These are phyloP conservation scores for Acanthaster planci DNA, from an alignment of 35 echinoderm and acorn worm genomes.

Conservation along the genomic window DNA sequence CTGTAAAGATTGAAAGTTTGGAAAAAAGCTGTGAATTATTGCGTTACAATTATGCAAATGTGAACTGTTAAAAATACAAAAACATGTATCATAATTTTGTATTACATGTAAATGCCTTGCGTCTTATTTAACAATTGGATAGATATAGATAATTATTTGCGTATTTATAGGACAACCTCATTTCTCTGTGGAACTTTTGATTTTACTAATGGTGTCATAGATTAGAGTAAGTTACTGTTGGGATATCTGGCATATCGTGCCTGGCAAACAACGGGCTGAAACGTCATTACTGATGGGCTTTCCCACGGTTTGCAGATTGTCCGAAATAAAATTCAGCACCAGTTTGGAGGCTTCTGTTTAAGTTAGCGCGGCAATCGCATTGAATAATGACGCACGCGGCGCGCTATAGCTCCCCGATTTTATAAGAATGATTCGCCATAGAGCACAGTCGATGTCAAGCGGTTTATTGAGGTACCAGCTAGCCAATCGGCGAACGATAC, in stretches of 20 bases:
- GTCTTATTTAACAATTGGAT: slow-evolving; percentile 1
- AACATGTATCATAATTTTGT: slow-evolving; percentile 33
- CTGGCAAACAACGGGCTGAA: too few relatives aligned
- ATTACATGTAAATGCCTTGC: slow-evolving; percentile 26
- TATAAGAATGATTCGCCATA: too few relatives aligned
- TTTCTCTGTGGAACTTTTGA: background rate
- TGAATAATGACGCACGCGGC: too few relatives aligned
- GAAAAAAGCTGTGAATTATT: slow-evolving; percentile 5
- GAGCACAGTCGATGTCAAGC: background rate
- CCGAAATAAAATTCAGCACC: too few relatives aligned
- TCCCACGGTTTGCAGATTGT: too few relatives aligned
- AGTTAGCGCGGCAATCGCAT: too few relatives aligned
- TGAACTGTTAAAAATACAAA: slow-evolving; percentile 11
- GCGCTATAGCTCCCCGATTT: too few relatives aligned
- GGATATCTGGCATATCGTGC: too few relatives aligned
- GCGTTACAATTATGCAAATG: slow-evolving; percentile 24
- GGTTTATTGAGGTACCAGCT: background rate
- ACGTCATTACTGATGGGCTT: too few relatives aligned
- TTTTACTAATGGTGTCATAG: background rate
- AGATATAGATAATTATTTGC: slow-evolving; percentile 1
- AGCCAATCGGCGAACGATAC: background rate
- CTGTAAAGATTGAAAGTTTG: background rate
- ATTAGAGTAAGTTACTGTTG: too few relatives aligned
- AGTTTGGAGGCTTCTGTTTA: too few relatives aligned
- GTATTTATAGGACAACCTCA: slow-evolving; percentile 10